A percentile compares a stretch with the other conserved stretches of the same genome.
phyloP scores from a whole-genome alignment of 2,113 vertebrate genomes.

The Poeciliopsis turrubarensis region DNA sequence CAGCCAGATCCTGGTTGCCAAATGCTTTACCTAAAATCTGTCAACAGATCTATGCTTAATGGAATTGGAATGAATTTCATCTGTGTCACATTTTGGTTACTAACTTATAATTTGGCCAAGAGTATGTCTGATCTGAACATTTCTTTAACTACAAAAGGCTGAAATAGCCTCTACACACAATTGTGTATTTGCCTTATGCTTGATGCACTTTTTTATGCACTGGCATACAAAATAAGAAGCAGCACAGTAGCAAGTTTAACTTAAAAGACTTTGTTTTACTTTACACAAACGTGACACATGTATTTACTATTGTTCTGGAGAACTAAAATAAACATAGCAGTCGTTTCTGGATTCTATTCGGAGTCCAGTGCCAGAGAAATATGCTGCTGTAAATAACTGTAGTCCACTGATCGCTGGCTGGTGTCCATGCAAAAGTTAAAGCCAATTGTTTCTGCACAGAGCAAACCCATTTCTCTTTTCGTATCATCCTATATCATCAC shows the following conservation, averaged over 20 bases:
- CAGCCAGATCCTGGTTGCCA: constrained; percentile 21
- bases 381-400: constrained; percentile 1
- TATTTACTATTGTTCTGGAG: not conserved
- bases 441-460: constrained; percentile 15
- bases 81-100: not conserved
- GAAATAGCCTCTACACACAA: not conserved
- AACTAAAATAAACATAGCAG: constrained; percentile 3
- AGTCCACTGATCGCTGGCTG: not conserved
- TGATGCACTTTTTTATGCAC: too few species aligned
- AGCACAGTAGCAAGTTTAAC: too few species aligned
- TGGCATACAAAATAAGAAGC: too few species aligned
- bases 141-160: not conserved
- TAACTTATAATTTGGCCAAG: not conserved
- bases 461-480: not conserved
- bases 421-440: not conserved
- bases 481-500: constrained; percentile 6
- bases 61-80: not conserved
- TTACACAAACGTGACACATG: not conserved
- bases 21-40: constrained; percentile 13
- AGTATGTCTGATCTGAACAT: not conserved
- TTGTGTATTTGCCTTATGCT: not conserved
- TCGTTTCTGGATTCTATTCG: constrained; percentile 19
- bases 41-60: not conserved
- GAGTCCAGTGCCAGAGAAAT: not conserved
- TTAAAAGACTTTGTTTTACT: not conserved